These are phyloP conservation scores for Agrenia bidenticulata DNA, from an alignment of 2,888 invertebrate genomes.

Conservation along the genomic window DNA sequence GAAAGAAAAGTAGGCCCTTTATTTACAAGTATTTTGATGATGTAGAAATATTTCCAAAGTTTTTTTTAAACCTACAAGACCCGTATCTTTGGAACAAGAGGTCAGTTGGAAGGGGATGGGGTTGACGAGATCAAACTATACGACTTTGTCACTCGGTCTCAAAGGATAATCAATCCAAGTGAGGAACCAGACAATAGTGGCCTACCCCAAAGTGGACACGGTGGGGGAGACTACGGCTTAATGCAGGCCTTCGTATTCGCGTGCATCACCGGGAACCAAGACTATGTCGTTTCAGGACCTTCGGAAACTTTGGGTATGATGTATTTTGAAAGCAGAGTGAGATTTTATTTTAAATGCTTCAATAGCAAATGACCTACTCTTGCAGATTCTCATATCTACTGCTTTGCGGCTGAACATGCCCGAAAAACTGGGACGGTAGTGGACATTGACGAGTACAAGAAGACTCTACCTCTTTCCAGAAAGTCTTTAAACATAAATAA, in stretches of 20 bases:
- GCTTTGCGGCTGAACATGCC: constrained; percentile 51
- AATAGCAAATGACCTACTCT: too few species aligned
- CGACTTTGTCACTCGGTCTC: constrained; percentile 48
- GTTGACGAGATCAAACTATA: constrained; percentile 43
- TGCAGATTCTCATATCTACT: constrained; percentile 52
- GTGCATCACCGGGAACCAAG: constrained; percentile 45
- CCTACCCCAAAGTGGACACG: constrained; percentile 43
- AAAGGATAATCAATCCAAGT: constrained; percentile 35
- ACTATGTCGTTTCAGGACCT: constrained; percentile 46
- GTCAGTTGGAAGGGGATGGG: constrained; percentile 53
- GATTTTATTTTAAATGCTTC: background rate
- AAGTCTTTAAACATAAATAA: too few species aligned
- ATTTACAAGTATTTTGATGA: background rate
- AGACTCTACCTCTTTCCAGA: constrained; percentile 25
- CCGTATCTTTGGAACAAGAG: constrained; percentile 57
- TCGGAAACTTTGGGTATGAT: constrained; percentile 48
- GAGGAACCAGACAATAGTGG: constrained; percentile 17
- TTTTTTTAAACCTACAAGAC: constrained; percentile 46
- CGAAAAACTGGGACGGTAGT: constrained; percentile 41
- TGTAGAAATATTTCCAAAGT: background rate
- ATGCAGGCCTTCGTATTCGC: constrained; percentile 46
- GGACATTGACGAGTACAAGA: constrained; percentile 45
- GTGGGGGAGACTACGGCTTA: constrained; percentile 45
- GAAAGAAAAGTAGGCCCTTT: constrained; percentile 51
- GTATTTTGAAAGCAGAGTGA: background rate